phyloP scores from a whole-genome alignment of 2,797 vertebrate species.

The Sylvia borin region DNA sequence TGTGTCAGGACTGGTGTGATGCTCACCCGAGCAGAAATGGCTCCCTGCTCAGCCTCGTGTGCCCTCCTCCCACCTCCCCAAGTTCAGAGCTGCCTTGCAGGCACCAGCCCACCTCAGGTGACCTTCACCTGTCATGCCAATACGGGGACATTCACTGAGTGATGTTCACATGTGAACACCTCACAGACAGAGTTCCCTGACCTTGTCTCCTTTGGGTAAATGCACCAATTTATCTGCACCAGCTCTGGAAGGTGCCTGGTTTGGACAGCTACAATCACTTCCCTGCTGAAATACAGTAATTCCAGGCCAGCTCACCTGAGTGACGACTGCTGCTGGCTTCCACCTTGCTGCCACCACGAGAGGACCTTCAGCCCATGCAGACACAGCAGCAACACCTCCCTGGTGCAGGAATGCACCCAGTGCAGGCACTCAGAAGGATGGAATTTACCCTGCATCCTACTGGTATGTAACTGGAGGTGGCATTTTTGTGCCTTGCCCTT shows the following conservation, averaged over 20 bases:
- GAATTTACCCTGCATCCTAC: not conserved
- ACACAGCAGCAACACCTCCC: not conserved
- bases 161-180: not conserved
- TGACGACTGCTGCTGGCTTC: not conserved
- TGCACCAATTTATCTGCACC: not conserved
- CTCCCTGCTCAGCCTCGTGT: not conserved
- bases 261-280: not conserved
- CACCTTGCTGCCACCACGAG: not conserved
- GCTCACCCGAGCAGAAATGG: not conserved
- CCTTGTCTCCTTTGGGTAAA: not conserved
- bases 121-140: not conserved
- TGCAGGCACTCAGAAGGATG: not conserved
- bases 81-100: not conserved
- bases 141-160: fast-evolving
- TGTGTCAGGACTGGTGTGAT: not conserved
- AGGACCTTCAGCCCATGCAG: not conserved
- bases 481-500: not conserved
- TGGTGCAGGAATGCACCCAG: not conserved
- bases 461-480: not conserved
- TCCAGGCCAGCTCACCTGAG: not conserved
- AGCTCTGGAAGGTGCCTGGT: not conserved
- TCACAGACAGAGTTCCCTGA: not conserved
- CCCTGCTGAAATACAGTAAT: fast-evolving
- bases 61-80: not conserved
- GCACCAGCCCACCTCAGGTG: not conserved